These are phyloP conservation scores for Orthonevra nobilis DNA, from an alignment of 2,888 invertebrate genomes.

Conservation along the genomic window DNA sequence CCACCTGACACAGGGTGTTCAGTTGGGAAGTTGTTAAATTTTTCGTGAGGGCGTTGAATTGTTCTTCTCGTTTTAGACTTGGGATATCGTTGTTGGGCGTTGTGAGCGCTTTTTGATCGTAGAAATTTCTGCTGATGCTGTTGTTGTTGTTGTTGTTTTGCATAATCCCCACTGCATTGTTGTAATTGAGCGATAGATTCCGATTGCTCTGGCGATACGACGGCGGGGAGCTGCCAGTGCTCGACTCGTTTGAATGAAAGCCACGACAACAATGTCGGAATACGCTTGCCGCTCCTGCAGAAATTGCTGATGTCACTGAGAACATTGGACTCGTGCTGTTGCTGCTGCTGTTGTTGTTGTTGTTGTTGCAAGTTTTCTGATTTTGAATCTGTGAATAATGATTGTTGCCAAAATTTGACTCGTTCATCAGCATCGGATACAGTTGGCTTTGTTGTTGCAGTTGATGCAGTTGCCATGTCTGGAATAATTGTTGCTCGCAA, in stretches of 20 bases:
- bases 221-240: conserved; percentile 40
- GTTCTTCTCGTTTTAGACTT: conserved; percentile 36
- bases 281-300: conserved; percentile 74
- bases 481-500: conserved; percentile 65
- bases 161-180: conserved; percentile 30
- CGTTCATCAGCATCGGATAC: conserved; percentile 71
- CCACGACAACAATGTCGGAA: conserved; percentile 77
- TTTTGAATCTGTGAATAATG: conserved; percentile 9
- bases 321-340: conserved; percentile 18
- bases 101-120: conserved; percentile 57
- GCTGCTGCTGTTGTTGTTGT: background rate
- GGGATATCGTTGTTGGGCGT: conserved; percentile 22
- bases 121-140: conserved; percentile 67
- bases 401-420: conserved; percentile 51
- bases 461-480: conserved; percentile 50
- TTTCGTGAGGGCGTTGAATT: conserved; percentile 76
- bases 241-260: conserved; percentile 73
- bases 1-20: conserved; percentile 75
- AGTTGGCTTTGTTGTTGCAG: conserved; percentile 72
- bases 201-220: conserved; percentile 42
- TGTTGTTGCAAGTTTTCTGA: conserved; percentile 14
- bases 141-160: conserved; percentile 57
- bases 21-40: conserved; percentile 77
- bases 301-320: conserved; percentile 43
- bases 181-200: conserved; percentile 41